Conservation (phyloP, 2,797 vertebrate genomes). For the Orientallactaga sibirica region DNA sequence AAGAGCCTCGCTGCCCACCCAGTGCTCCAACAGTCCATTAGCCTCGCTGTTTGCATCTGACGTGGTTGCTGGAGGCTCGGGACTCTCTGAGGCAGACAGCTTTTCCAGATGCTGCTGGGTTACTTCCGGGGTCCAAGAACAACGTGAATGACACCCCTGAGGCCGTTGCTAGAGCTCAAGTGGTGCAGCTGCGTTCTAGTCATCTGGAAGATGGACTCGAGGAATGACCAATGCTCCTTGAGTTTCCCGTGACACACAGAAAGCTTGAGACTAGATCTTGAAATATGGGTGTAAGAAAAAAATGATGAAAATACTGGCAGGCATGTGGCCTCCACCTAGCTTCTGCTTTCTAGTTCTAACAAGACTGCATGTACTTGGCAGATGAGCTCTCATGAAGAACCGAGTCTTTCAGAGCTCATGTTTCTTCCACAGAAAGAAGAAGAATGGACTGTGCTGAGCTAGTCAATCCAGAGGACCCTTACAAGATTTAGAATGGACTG, state of each 20-base stretch:
- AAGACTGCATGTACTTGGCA: neutral
- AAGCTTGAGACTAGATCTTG: neutral
- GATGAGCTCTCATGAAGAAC: neutral
- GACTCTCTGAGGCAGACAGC: neutral
- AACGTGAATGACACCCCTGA: neutral
- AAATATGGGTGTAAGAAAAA: neutral
- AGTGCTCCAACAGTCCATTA: neutral
- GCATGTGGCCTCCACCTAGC: neutral
- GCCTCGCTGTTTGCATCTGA: neutral
- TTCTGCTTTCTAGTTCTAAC: neutral
- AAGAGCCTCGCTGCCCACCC: neutral
- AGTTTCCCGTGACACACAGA: neutral
- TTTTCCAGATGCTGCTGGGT: neutral
- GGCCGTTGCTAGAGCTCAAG: neutral
- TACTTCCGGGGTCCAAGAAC: neutral
- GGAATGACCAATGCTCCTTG: neutral
- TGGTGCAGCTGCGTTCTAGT: neutral
- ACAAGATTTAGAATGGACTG: neutral
- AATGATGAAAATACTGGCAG: neutral
- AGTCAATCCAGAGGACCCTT: neutral
- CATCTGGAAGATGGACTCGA: neutral
- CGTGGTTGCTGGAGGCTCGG: neutral
- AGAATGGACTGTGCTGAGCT: neutral
- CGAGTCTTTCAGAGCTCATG: neutral
- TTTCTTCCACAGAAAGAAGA: neutral